Conservation (phyloP, 1,140 invertebrate species). For the Spodoptera frugiperda region DNA sequence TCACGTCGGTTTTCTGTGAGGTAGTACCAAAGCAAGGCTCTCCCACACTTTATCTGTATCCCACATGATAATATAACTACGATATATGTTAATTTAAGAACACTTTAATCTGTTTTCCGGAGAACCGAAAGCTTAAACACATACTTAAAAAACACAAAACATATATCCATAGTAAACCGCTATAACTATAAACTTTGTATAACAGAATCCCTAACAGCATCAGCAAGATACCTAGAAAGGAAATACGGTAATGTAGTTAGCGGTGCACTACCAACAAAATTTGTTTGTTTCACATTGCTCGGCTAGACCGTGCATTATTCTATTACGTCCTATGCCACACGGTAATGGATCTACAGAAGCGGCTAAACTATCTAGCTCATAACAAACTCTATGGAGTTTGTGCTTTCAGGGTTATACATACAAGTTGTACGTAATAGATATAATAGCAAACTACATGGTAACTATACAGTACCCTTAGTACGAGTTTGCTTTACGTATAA, state of each 20-base stretch:
- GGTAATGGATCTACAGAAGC: conserved; percentile 47
- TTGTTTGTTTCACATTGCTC: conserved; percentile 48
- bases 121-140: too few relatives aligned
- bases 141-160: too few relatives aligned
- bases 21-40: too few relatives aligned
- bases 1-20: too few relatives aligned
- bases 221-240: neutral
- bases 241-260: conserved; percentile 16
- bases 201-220: neutral
- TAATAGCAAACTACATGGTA: neutral
- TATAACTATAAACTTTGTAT: too few relatives aligned
- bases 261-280: conserved; percentile 39
- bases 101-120: too few relatives aligned
- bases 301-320: conserved; percentile 44
- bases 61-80: too few relatives aligned
- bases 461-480: neutral
- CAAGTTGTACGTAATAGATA: neutral
- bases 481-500: too few relatives aligned
- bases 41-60: too few relatives aligned
- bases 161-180: too few relatives aligned
- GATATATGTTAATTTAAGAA: too few relatives aligned
- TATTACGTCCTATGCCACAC: conserved; percentile 14
- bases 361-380: conserved; percentile 28
- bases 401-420: conserved; percentile 12
- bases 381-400: conserved; percentile 38